Conservation (phyloP, 1,140 invertebrate genomes). For the Xylocopa sonorina region DNA sequence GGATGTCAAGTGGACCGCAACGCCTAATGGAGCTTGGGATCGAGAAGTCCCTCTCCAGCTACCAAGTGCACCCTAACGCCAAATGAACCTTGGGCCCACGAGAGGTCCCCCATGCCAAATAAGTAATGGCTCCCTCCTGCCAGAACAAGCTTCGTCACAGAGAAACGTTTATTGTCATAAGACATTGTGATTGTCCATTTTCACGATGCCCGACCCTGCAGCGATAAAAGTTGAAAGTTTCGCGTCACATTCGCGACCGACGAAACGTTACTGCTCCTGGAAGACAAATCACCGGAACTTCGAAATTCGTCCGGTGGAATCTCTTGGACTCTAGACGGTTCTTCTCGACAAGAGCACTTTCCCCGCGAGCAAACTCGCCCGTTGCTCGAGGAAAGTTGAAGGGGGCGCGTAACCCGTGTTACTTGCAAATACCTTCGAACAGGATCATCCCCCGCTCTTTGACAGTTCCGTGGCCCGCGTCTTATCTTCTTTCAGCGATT, state of each 20-base stretch:
- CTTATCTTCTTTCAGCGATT: constrained; percentile 48
- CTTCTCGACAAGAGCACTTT: neutral
- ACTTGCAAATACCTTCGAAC: constrained; percentile 35
- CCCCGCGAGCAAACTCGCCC: neutral
- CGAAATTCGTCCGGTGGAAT: neutral
- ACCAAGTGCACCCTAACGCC: no score
- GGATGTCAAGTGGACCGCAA: neutral
- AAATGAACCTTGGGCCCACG: no score
- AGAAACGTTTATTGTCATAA: neutral
- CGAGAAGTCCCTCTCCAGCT: no score
- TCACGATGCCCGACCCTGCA: no score
- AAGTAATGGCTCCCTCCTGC: neutral
- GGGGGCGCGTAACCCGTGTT: constrained; percentile 19
- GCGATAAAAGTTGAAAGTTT: no score
- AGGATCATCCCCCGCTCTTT: neutral
- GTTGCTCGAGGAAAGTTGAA: neutral
- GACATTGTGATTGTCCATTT: neutral
- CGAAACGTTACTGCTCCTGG: no score
- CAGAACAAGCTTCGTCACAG: neutral
- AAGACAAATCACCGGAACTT: neutral
- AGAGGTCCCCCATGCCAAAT: neutral
- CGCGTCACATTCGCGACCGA: no score
- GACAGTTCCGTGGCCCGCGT: constrained; percentile 2
- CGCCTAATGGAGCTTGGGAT: no score
- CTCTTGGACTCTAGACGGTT: neutral